Percentiles rank a stretch among this genome's conserved stretches.
Conservation (phyloP, 2,888 invertebrate species). For the Clistopyga incitator region DNA sequence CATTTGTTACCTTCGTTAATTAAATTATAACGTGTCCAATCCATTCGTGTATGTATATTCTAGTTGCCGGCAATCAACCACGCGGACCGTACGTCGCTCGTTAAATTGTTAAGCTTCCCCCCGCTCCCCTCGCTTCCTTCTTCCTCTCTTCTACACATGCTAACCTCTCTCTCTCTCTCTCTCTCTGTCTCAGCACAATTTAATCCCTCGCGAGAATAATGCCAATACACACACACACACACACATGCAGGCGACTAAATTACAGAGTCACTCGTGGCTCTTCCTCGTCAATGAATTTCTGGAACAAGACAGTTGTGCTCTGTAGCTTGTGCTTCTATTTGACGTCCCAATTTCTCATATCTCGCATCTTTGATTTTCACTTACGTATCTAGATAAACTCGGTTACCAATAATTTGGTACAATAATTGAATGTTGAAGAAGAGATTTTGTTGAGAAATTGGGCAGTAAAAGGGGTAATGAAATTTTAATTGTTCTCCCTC, state of each 20-base stretch:
- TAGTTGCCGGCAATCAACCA: constrained; percentile 61
- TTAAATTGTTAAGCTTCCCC: constrained; percentile 55
- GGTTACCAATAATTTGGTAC: too few relatives aligned
- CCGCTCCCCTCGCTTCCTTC: not conserved
- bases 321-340: too few relatives aligned
- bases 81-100: constrained; percentile 54
- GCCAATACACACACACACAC: constrained; percentile 32
- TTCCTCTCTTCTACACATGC: constrained; percentile 3
- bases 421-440: too few relatives aligned
- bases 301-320: too few relatives aligned
- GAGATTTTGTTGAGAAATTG: too few relatives aligned
- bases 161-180: not conserved
- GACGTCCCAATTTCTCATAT: too few relatives aligned
- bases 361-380: too few relatives aligned
- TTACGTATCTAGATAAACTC: too few relatives aligned
- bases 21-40: constrained; percentile 65
- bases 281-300: constrained; percentile 19
- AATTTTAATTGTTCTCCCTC: not conserved
- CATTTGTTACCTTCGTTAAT: constrained; percentile 64
- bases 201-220: constrained; percentile 32
- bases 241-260: constrained; percentile 37
- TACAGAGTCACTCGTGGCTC: constrained; percentile 19
- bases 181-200: constrained; percentile 10
- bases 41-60: constrained; percentile 60
- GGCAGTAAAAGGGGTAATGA: too few relatives aligned